Percentiles rank a stretch among this genome's conserved stretches.
phyloP scores from a whole-genome alignment of 2,797 vertebrate genomes.

The Jordanella pulchra region DNA sequence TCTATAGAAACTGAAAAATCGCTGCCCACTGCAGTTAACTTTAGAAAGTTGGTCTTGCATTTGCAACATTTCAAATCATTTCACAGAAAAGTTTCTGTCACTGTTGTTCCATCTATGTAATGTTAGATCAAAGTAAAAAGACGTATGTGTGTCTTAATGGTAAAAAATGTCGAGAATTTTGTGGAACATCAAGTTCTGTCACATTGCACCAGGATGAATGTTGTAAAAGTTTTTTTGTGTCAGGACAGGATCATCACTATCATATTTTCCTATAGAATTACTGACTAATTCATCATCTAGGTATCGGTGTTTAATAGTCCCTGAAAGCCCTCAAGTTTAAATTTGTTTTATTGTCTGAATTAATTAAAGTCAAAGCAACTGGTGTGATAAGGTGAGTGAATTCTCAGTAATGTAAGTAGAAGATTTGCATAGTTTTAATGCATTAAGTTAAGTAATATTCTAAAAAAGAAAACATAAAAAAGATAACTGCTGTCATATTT shows the following conservation, averaged over 20 bases:
- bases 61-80: too few species aligned
- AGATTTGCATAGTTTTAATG: neutral
- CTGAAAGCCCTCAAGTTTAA: neutral
- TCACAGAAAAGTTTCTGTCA: neutral
- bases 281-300: neutral
- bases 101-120: neutral
- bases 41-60: neutral
- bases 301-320: neutral
- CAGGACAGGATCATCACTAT: neutral
- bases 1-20: neutral
- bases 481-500: neutral
- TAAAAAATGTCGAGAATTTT: neutral
- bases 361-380: neutral
- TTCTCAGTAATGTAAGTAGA: neutral
- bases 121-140: too few species aligned
- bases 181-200: neutral
- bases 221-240: neutral
- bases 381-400: neutral
- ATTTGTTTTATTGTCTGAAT: too few species aligned
- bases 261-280: neutral
- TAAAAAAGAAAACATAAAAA: too few species aligned
- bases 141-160: neutral
- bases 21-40: too few species aligned
- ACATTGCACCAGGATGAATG: neutral
- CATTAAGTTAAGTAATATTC: too few species aligned